A percentile compares a stretch with the other conserved stretches of the same genome.
These are phyloP conservation scores for Protaetia brevitarsis DNA, from an alignment of 1,140 invertebrate genomes.

Conservation along the genomic window DNA sequence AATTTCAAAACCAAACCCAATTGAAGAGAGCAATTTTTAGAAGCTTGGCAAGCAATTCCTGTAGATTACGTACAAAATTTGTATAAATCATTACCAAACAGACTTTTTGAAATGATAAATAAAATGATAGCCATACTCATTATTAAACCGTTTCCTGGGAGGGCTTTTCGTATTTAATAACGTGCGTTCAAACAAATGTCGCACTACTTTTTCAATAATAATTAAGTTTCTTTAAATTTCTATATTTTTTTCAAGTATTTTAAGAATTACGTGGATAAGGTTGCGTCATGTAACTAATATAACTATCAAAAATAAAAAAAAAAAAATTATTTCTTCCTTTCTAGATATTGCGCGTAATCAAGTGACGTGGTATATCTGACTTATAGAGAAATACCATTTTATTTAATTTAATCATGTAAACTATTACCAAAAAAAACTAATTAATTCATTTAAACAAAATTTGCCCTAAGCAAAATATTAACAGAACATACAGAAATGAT, in stretches of 20 bases:
- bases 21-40: neutral
- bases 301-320: neutral
- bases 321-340: too few relatives aligned
- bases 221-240: neutral
- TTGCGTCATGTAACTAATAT: neutral
- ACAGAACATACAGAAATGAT: too few relatives aligned
- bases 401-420: too few relatives aligned
- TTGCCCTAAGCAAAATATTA: too few relatives aligned
- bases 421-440: too few relatives aligned
- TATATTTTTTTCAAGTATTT: neutral
- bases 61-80: neutral
- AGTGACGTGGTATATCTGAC: neutral
- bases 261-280: neutral
- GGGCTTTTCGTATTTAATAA: neutral
- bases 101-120: neutral
- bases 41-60: neutral
- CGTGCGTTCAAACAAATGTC: neutral
- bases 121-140: neutral
- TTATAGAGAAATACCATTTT: too few relatives aligned
- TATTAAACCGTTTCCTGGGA: neutral
- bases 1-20: neutral
- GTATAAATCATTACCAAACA: conserved; percentile 7
- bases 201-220: neutral
- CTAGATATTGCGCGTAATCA: neutral
- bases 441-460: too few relatives aligned